These are phyloP conservation scores for Pteromalus puparum DNA, from an alignment of 1,140 invertebrate genomes.

Conservation along the genomic window DNA sequence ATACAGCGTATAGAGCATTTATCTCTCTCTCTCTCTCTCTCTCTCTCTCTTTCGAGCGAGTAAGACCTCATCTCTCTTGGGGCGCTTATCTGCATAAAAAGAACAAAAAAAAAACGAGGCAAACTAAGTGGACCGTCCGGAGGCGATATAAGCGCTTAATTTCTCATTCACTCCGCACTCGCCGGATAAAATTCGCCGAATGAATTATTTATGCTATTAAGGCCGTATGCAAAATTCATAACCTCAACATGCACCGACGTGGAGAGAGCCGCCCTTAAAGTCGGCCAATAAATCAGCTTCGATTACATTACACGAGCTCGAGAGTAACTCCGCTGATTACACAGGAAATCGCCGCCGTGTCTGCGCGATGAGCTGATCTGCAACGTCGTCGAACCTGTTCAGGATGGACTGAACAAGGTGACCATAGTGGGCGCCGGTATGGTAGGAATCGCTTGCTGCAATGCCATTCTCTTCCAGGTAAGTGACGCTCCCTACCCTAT, in stretches of 20 bases:
- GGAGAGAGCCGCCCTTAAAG: background rate
- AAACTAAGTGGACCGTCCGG: too few relatives aligned
- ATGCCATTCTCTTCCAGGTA: slow-evolving; percentile 78
- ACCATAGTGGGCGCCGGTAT: slow-evolving; percentile 79
- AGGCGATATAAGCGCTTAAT: background rate
- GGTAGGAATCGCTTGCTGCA: slow-evolving; percentile 79
- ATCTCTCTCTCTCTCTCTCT: too few relatives aligned
- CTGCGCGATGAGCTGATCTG: slow-evolving; percentile 66
- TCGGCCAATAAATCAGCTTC: background rate
- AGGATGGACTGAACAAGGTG: slow-evolving; percentile 73
- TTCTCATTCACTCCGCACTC: background rate
- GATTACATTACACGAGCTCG: background rate
- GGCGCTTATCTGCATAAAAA: too few relatives aligned
- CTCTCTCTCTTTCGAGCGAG: too few relatives aligned
- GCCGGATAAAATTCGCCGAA: background rate
- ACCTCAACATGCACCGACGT: background rate
- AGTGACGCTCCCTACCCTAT: background rate
- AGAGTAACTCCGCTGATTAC: too few relatives aligned
- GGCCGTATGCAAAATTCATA: slow-evolving; percentile 1
- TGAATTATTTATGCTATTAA: slow-evolving; percentile 11
- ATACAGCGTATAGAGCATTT: too few relatives aligned
- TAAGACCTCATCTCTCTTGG: background rate
- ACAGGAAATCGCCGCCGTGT: slow-evolving; percentile 50
- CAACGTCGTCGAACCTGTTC: slow-evolving; percentile 61
- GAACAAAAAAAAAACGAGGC: too few relatives aligned